Evolutionary conservation across 2,797 vertebrate species (phyloP).

Genomic region (Lepilemur ruficaudatus): DNA sequence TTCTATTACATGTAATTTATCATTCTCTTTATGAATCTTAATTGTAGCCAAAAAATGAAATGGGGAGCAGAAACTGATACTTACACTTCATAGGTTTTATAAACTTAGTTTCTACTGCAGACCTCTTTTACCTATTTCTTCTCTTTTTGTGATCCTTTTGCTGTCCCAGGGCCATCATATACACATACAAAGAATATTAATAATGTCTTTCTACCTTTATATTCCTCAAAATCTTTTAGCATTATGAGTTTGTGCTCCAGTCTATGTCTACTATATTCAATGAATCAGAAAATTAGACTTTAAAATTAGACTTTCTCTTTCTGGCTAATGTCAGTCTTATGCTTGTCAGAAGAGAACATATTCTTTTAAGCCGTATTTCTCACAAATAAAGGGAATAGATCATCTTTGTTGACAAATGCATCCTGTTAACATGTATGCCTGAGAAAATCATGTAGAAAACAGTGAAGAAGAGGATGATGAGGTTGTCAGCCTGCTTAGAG

Average conservation of each 20-base stretch:
- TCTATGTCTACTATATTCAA: conserved; percentile 14
- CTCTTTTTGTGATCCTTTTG: background rate
- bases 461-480: background rate
- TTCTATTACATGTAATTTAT: background rate
- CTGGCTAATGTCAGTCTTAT: conserved; percentile 36
- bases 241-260: background rate
- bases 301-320: conserved; percentile 44
- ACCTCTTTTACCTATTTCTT: background rate
- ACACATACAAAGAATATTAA: background rate
- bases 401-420: background rate
- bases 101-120: background rate
- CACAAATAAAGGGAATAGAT: background rate
- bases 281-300: conserved; percentile 67
- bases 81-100: background rate
- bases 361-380: conserved; percentile 35
- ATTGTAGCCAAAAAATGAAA: background rate
- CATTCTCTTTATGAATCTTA: background rate
- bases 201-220: background rate
- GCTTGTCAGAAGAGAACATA: background rate
- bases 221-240: conserved; percentile 19
- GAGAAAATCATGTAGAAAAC: background rate
- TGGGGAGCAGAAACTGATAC: background rate
- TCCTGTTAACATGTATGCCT: background rate
- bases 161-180: background rate
- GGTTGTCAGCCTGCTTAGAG: background rate